Base-by-base conservation (phyloP, 2,888 invertebrate genomes). In the Cataglyphis cursor region DNA sequence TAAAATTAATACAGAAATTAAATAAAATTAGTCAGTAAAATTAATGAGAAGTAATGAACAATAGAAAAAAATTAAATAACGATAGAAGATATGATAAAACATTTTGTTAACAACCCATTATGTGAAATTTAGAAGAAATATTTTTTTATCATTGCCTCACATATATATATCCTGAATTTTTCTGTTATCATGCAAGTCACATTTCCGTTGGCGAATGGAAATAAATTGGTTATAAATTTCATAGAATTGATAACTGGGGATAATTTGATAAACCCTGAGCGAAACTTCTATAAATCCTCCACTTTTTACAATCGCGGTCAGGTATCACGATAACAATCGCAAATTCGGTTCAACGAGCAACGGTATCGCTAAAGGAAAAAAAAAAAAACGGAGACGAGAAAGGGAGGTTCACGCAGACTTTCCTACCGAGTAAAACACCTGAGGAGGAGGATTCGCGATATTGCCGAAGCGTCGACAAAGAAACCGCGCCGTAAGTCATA, bases 401-500 rank as follows among this genome's bases (percentile, higher is more conserved):
- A n/a, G 21, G 24, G 9, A 31, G 64, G 31, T 18, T 31, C 68
- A 5, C 57, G 68, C 57, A 21, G 21, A 57, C 78, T 70, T 78
- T 78, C 59, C 70, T 28, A 68, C 1, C 59, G 70, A 12, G 35
- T 78, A 70, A 91, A 88, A 89, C 90, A 89, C 91, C 90, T 90
- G 90, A 91, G 89, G 88, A 88, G 89, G 61, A 81, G 68, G 81
- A 86, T 84, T 74, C 81, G 83, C 73, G 85, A 90, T 88, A 90
- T 89, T 89, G 89, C 82, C 44, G 31, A 59, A 38, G 51, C n/a
- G 24, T 61, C 59, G 82, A 91, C 91, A 91, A 91, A 90, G 89
- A 88, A 90, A 90, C 85, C 86, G 88, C 88, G 88, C 12, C 41
- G 89, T 91, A 91, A 91, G 91, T 91, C 89, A 89, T 86, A 82